Evolutionary conservation across 2,797 vertebrate genomes (phyloP).

Genomic region (Smutsia gigantea): DNA sequence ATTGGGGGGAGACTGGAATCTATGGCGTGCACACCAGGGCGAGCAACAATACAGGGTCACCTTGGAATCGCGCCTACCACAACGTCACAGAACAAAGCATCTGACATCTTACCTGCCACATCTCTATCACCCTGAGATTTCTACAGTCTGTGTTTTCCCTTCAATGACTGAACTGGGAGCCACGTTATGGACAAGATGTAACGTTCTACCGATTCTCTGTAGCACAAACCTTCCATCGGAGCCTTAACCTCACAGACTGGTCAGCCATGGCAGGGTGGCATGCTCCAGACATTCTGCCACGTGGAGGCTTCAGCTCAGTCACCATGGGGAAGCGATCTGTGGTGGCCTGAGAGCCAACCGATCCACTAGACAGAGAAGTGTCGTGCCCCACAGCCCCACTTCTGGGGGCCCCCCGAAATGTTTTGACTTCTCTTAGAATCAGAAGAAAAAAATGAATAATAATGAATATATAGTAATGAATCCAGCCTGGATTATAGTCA

Average conservation of each 20-base stretch:
- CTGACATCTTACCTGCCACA: not conserved
- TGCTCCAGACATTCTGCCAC: not conserved
- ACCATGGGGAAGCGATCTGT: accelerated
- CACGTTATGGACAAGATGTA: not conserved
- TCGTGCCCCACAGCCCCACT: accelerated
- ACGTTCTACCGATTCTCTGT: not conserved
- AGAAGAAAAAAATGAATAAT: not conserved
- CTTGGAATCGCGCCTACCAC: not conserved
- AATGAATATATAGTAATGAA: not conserved
- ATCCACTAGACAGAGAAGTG: accelerated
- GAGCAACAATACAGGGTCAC: not conserved
- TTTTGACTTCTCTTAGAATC: not conserved
- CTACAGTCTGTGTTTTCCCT: not conserved
- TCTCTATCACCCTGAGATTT: not conserved
- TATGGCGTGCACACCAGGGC: accelerated
- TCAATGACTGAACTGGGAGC: not conserved
- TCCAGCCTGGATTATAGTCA: not conserved
- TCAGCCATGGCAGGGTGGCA: accelerated
- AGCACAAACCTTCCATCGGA: not conserved
- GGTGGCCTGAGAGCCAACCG: accelerated
- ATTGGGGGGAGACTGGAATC: not conserved
- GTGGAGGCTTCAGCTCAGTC: not conserved
- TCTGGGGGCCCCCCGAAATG: not conserved
- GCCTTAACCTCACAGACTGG: not conserved
- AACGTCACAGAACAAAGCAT: not conserved